Conservation (phyloP, 2,113 vertebrate genomes). For the Girardinichthys multiradiatus region DNA sequence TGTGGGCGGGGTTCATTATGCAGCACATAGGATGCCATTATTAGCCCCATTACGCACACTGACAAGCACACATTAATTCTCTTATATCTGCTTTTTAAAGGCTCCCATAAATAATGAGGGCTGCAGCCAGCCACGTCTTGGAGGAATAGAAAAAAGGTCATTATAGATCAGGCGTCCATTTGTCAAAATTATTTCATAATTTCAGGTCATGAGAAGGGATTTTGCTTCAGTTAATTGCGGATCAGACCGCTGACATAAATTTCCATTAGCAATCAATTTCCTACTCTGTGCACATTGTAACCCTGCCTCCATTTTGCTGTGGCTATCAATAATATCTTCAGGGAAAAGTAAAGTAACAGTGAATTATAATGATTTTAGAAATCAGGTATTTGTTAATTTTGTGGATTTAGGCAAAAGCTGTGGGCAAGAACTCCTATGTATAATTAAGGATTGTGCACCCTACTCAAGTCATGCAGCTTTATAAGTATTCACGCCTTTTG, state of each 20-base stretch:
- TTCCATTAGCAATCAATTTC: slow-evolving; percentile 77
- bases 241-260: slow-evolving; percentile 74
- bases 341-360: background rate
- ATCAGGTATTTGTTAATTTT: background rate
- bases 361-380: background rate
- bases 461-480: too few relatives aligned
- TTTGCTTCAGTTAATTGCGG: slow-evolving; percentile 80
- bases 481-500: too few relatives aligned
- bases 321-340: slow-evolving; percentile 17
- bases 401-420: slow-evolving; percentile 4
- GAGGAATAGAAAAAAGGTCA: slow-evolving; percentile 77
- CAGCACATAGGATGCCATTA: slow-evolving; percentile 77
- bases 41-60: slow-evolving; percentile 83
- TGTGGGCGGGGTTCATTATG: slow-evolving; percentile 77
- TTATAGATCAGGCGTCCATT: slow-evolving; percentile 75
- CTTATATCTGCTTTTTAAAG: slow-evolving; percentile 82
- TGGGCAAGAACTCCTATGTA: too few relatives aligned
- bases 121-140: slow-evolving; percentile 52
- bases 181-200: slow-evolving; percentile 84
- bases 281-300: slow-evolving; percentile 59
- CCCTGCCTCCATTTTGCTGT: slow-evolving; percentile 47
- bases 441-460: too few relatives aligned
- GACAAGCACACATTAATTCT: slow-evolving; percentile 82
- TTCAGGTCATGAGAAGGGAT: slow-evolving; percentile 71
- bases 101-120: slow-evolving; percentile 78